A percentile compares a stretch with the other conserved stretches of the same genome.
phyloP scores from a whole-genome alignment of 2,113 vertebrate species.

The human region DNA sequence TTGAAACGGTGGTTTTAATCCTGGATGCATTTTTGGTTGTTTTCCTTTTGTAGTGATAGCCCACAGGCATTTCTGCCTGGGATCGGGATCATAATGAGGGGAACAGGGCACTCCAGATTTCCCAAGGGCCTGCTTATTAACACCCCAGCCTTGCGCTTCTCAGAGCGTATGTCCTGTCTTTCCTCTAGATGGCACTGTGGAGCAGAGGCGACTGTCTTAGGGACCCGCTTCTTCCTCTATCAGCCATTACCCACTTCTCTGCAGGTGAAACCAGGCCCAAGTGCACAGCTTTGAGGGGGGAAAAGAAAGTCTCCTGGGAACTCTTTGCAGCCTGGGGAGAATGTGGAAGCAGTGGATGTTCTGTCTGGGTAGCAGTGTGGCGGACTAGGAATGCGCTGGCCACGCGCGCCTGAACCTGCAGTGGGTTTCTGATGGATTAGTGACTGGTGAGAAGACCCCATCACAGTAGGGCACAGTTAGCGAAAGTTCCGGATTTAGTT shows the following conservation, averaged over 20 bases:
- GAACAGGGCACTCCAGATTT: background rate
- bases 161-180: accelerated
- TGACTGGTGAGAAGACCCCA: background rate
- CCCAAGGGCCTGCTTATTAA: background rate
- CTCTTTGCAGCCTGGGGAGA: too few relatives aligned
- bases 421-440: background rate
- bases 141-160: background rate
- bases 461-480: background rate
- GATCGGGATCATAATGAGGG: accelerated
- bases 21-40: slow-evolving; percentile 23
- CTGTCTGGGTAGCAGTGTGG: background rate
- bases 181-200: background rate
- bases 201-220: background rate
- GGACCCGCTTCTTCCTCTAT: background rate
- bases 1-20: slow-evolving; percentile 56
- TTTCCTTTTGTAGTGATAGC: slow-evolving; percentile 39
- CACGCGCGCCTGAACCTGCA: accelerated
- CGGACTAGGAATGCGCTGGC: accelerated
- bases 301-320: accelerated
- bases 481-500: background rate
- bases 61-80: slow-evolving; percentile 1
- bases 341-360: too few relatives aligned
- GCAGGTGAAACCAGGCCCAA: background rate
- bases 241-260: background rate
- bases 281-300: background rate